These are phyloP conservation scores for Callipepla californica DNA, from an alignment of 2,113 vertebrate genomes.

Conservation along the genomic window DNA sequence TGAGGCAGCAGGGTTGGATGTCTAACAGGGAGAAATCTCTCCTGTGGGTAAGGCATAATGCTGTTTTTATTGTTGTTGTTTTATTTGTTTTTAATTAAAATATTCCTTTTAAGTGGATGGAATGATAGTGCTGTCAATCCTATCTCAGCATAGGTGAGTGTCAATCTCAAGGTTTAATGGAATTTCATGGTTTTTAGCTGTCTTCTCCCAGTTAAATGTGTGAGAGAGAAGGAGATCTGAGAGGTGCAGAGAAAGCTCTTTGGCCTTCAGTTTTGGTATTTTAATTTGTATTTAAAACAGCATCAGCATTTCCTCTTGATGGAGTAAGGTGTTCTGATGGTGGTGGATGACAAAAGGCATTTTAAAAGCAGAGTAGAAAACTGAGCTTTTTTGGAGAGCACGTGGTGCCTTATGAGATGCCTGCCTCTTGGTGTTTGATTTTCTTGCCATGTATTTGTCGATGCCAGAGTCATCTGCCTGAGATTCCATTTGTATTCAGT, in stretches of 20 bases:
- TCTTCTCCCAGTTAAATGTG: neutral
- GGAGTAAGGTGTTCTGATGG: neutral
- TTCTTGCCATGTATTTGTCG: neutral
- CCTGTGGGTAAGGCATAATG: neutral
- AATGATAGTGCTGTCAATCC: neutral
- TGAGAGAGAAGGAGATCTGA: neutral
- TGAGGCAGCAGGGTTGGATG: neutral
- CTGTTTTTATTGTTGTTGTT: neutral
- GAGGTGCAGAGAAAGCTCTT: neutral
- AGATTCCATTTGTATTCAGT: neutral
- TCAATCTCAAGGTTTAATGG: neutral
- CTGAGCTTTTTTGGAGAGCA: neutral
- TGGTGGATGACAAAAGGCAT: neutral
- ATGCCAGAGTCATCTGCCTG: neutral
- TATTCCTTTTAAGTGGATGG: neutral
- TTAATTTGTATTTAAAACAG: neutral
- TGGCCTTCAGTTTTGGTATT: neutral
- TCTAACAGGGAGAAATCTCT: neutral
- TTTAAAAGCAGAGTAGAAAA: neutral
- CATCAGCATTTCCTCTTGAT: neutral
- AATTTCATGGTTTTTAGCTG: neutral
- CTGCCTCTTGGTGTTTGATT: neutral
- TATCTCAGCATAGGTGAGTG: neutral
- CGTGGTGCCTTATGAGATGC: neutral
- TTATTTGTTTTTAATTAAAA: neutral